Conservation (phyloP, 1,140 invertebrate genomes). For the Anastatus disparis region DNA sequence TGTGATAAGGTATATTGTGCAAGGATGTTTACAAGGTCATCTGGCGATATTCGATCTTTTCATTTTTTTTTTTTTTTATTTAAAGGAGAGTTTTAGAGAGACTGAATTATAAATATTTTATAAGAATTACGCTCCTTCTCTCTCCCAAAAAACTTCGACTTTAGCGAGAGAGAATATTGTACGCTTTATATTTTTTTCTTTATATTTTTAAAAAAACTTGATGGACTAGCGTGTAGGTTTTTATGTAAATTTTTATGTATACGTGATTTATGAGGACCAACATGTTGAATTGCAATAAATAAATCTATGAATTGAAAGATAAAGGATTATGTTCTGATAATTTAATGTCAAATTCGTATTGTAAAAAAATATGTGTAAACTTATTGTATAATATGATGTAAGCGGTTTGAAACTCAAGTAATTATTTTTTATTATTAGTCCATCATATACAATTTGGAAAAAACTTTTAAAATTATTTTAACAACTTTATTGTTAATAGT, state of each 20-base stretch:
- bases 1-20: conserved; percentile 13
- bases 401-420: no score
- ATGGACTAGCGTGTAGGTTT: conserved; percentile 5
- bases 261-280: neutral
- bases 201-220: neutral
- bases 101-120: neutral
- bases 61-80: neutral
- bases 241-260: neutral
- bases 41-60: neutral
- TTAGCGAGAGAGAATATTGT: neutral
- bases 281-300: no score
- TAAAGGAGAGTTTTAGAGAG: conserved; percentile 7
- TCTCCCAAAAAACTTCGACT: neutral
- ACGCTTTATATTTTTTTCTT: conserved; percentile 26
- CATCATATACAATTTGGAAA: no score
- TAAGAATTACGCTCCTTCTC: conserved; percentile 17
- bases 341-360: no score
- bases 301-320: no score
- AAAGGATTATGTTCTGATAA: no score
- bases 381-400: no score
- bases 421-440: no score
- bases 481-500: no score
- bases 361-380: no score
- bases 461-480: no score
- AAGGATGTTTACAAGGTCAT: conserved; percentile 9